A percentile compares a stretch with the other conserved stretches of the same genome.
phyloP scores from a whole-genome alignment of 2,113 vertebrate species.

The Eretmochelys imbricata region DNA sequence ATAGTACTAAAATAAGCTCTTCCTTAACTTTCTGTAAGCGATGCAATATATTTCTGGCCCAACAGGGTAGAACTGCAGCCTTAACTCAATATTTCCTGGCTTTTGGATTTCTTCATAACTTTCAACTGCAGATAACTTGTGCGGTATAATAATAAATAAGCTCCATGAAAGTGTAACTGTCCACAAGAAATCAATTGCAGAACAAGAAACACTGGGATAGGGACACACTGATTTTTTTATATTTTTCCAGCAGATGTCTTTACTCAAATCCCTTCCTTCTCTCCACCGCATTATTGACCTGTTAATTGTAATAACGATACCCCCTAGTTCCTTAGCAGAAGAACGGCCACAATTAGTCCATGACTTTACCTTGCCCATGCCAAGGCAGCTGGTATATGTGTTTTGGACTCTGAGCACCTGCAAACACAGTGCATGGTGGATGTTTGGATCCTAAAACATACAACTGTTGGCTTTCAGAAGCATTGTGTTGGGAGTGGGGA shows the following conservation, averaged over 20 bases:
- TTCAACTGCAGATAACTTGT: not conserved
- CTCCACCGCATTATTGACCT: conserved; percentile 12
- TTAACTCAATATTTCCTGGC: conserved; percentile 28
- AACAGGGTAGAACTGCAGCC: conserved; percentile 44
- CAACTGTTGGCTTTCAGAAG: conserved; percentile 56
- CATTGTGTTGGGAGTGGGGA: not conserved
- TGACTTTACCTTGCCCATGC: conserved; percentile 5
- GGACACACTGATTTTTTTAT: not conserved
- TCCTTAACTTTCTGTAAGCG: conserved; percentile 45
- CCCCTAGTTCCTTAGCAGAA: conserved; percentile 46
- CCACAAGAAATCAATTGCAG: not conserved
- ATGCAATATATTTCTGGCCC: conserved; percentile 55
- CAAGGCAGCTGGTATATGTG: too few species aligned
- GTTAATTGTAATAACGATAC: conserved; percentile 55
- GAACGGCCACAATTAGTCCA: conserved; percentile 60
- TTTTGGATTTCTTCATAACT: conserved; percentile 21
- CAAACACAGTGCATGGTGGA: conserved; percentile 27
- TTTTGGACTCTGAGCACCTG: conserved; percentile 54
- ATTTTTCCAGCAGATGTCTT: conserved; percentile 58
- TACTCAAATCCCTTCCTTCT: conserved; percentile 11
- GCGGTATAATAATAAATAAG: not conserved
- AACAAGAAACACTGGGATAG: not conserved
- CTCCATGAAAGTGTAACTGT: not conserved
- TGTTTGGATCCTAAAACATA: conserved; percentile 37
- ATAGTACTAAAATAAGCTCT: conserved; percentile 19